Conservation (phyloP, 2,888 invertebrate genomes). For the Hyalella azteca region DNA sequence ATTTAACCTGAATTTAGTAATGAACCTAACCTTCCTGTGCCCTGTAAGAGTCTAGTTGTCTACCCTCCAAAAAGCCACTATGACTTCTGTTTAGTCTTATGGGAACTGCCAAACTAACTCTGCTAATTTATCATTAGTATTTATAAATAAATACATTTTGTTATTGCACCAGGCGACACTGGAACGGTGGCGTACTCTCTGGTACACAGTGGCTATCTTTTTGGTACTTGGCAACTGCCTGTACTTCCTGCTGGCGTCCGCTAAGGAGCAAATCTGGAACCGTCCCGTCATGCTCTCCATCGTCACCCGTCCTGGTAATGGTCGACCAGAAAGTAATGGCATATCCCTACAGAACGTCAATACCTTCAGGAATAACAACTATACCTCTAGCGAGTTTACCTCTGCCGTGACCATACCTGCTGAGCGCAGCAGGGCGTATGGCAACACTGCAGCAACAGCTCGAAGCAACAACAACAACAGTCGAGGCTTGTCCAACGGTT, state of each 20-base stretch:
- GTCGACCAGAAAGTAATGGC: background rate
- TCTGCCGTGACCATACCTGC: constrained; percentile 20
- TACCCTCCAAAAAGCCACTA: too few relatives aligned
- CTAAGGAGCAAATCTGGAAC: constrained; percentile 60
- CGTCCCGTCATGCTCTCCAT: constrained; percentile 39
- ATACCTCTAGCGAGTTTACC: background rate
- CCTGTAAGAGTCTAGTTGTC: too few relatives aligned
- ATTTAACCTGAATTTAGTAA: too few relatives aligned
- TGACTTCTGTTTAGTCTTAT: too few relatives aligned
- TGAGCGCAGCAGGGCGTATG: background rate
- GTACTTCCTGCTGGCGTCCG: constrained; percentile 59
- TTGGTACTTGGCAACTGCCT: constrained; percentile 59
- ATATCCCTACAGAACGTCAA: constrained; percentile 12
- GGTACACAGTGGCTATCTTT: constrained; percentile 60
- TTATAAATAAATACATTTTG: too few relatives aligned
- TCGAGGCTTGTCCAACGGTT: too few relatives aligned
- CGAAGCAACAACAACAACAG: background rate
- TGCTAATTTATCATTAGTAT: too few relatives aligned
- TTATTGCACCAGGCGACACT: constrained; percentile 59
- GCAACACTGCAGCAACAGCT: too few relatives aligned
- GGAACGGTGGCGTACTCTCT: constrained; percentile 60
- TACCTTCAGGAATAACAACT: constrained; percentile 35
- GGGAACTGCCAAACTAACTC: too few relatives aligned
- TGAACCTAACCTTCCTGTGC: too few relatives aligned
- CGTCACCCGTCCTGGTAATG: background rate